Percentiles rank a stretch among this genome's conserved stretches.
Evolutionary conservation across 2,888 invertebrate genomes (phyloP).

Genomic region (Platycheirus albimanus): DNA sequence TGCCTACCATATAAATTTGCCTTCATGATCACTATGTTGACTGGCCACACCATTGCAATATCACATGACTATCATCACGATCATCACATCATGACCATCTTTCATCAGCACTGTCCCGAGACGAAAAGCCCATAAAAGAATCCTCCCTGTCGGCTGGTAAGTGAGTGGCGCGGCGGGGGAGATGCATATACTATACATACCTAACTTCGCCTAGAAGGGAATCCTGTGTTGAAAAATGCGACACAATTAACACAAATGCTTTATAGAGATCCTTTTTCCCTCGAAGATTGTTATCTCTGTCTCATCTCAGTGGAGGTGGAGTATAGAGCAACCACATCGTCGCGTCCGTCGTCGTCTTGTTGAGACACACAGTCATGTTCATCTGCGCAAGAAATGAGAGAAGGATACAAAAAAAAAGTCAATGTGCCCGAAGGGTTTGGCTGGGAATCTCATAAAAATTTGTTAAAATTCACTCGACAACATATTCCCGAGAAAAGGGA

Average conservation of each 20-base stretch:
- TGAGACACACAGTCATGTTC: slow-evolving; percentile 33
- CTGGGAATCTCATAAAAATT: slow-evolving; percentile 71
- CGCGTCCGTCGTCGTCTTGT: slow-evolving; percentile 10
- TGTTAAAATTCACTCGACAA: slow-evolving; percentile 71
- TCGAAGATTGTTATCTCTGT: slow-evolving; percentile 61
- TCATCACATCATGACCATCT: slow-evolving; percentile 63
- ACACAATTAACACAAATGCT: slow-evolving; percentile 76
- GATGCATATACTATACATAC: no score
- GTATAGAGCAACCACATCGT: slow-evolving; percentile 34
- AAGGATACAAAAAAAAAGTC: slow-evolving; percentile 29
- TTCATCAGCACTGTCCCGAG: slow-evolving; percentile 43
- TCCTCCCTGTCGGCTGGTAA: neutral
- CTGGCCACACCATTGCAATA: slow-evolving; percentile 62
- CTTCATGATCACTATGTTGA: slow-evolving; percentile 25
- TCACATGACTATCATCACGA: slow-evolving; percentile 71
- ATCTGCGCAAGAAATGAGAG: neutral
- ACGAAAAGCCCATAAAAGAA: slow-evolving; percentile 72
- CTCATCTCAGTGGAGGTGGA: slow-evolving; percentile 57
- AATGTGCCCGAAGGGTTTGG: slow-evolving; percentile 41
- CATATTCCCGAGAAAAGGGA: slow-evolving; percentile 71
- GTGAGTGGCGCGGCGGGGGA: slow-evolving; percentile 5
- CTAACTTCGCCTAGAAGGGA: slow-evolving; percentile 22
- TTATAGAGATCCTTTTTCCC: slow-evolving; percentile 74
- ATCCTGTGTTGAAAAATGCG: slow-evolving; percentile 74
- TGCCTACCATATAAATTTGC: slow-evolving; percentile 63